A percentile compares a stretch with the other conserved stretches of the same genome.
Evolutionary conservation across 2,113 vertebrate species (phyloP).

Genomic region (Orycteropus afer): DNA sequence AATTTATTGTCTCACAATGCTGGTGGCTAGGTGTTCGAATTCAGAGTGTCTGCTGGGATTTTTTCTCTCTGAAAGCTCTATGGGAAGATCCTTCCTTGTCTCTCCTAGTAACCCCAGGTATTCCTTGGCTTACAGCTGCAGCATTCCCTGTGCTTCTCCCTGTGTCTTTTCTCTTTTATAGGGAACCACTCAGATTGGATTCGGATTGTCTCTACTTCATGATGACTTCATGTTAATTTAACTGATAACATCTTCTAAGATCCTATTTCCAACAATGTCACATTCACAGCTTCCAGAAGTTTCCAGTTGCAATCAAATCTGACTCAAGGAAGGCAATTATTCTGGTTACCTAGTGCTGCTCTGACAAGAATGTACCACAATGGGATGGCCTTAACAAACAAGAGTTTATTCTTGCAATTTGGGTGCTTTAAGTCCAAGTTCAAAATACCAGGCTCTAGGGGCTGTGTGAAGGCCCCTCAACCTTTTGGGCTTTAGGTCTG

Average conservation of each 20-base stretch:
- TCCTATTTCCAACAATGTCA: neutral
- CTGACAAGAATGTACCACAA: too few relatives aligned
- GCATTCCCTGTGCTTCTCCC: neutral
- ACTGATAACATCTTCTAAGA: neutral
- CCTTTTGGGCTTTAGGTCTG: too few relatives aligned
- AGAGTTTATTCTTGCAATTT: too few relatives aligned
- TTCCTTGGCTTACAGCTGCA: neutral
- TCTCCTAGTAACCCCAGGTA: neutral
- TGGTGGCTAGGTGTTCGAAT: neutral
- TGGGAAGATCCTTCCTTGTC: neutral
- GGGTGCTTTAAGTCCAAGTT: too few relatives aligned
- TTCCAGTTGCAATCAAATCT: neutral
- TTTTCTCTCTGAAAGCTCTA: neutral
- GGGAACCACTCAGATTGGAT: neutral
- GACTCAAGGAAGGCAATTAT: neutral
- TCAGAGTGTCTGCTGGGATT: neutral
- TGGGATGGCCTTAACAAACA: too few relatives aligned
- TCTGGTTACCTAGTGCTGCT: too few relatives aligned
- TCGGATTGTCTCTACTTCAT: neutral
- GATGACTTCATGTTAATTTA: neutral
- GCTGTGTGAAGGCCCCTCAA: too few relatives aligned
- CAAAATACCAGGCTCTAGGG: too few relatives aligned
- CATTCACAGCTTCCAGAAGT: neutral
- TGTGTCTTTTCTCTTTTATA: neutral
- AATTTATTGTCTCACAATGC: neutral